Conservation (phyloP, 2,113 vertebrate genomes). For the Puma concolor region DNA sequence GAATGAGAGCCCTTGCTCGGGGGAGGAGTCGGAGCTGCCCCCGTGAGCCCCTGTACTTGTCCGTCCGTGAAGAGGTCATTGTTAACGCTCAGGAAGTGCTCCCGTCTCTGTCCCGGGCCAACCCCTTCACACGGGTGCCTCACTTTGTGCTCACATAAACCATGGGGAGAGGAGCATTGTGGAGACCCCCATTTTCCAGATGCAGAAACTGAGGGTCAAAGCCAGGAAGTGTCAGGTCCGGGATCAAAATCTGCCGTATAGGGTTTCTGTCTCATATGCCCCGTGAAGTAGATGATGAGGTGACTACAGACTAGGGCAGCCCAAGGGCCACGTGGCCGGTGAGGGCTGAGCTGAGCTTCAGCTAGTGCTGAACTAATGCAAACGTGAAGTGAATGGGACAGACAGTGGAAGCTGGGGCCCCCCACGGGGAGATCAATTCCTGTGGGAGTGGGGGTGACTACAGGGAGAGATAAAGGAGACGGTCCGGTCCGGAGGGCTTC, state of each 20-base stretch:
- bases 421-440: fast-evolving
- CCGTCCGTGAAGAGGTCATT: fast-evolving
- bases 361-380: not conserved
- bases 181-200: not conserved
- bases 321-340: not conserved
- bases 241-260: not conserved
- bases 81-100: fast-evolving
- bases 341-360: not conserved
- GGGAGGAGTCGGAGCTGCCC: not conserved
- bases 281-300: not conserved
- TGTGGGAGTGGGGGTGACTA: not conserved
- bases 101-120: not conserved
- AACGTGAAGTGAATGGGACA: not conserved
- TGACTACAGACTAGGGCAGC: fast-evolving
- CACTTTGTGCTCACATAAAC: not conserved
- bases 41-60: not conserved
- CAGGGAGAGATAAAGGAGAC: not conserved
- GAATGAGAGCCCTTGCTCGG: not conserved
- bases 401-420: not conserved
- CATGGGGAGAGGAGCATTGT: not conserved
- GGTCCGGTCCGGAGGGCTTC: not conserved
- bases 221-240: not conserved
- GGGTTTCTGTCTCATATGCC: not conserved
- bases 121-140: not conserved
- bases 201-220: constrained; percentile 1